A percentile compares a stretch with the other conserved stretches of the same genome.
Evolutionary conservation across 2,113 vertebrate genomes (phyloP).

Genomic region (Seriola aureovittata): DNA sequence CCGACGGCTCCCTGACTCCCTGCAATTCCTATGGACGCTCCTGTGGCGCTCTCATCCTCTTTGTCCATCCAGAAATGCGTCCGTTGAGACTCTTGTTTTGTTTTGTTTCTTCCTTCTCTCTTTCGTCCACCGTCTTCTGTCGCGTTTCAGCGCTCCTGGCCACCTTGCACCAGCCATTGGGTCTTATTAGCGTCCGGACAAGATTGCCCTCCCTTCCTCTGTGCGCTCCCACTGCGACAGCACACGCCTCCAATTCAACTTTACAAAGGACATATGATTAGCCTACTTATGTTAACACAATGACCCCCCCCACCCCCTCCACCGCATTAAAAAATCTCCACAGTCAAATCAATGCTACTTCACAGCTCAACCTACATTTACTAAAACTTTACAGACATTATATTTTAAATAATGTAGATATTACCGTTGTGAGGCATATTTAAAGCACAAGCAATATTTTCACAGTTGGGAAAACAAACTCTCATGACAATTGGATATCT

Average conservation of each 20-base stretch:
- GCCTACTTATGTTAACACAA: constrained; percentile 57
- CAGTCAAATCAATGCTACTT: not conserved
- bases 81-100: not conserved
- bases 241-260: constrained; percentile 84
- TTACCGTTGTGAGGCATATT: not conserved
- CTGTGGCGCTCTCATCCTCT: constrained; percentile 46
- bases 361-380: not conserved
- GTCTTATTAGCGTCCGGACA: constrained; percentile 84
- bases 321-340: not conserved
- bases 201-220: constrained; percentile 87
- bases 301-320: constrained; percentile 19
- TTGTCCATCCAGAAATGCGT: constrained; percentile 48
- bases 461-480: not conserved
- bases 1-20: constrained; percentile 8
- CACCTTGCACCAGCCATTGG: constrained; percentile 83
- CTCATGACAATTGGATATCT: not conserved
- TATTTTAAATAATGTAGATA: not conserved
- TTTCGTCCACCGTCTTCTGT: constrained; percentile 69
- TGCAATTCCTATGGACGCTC: constrained; percentile 30
- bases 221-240: constrained; percentile 78
- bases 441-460: not conserved
- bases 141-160: constrained; percentile 76
- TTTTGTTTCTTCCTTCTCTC: constrained; percentile 26
- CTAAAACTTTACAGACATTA: not conserved
- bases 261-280: constrained; percentile 70